These are phyloP conservation scores for Crenuchus spilurus DNA, from an alignment of 2,797 vertebrate genomes.

Conservation along the genomic window DNA sequence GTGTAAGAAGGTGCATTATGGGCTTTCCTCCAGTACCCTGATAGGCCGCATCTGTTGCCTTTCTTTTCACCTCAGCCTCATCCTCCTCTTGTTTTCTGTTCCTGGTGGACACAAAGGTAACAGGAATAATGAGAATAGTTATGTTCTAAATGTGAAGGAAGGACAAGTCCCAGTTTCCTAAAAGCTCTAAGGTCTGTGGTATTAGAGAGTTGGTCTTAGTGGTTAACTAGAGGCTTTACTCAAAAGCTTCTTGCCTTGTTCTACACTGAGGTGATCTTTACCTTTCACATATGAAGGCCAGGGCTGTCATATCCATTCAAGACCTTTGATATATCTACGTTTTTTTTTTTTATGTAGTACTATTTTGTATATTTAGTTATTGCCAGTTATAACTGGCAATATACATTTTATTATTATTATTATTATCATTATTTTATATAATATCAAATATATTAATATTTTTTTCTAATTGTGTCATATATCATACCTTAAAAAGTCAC, in stretches of 20 bases:
- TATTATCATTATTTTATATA: too few relatives aligned
- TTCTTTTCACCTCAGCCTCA: slow-evolving; percentile 90
- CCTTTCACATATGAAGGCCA: not conserved
- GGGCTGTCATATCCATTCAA: too few relatives aligned
- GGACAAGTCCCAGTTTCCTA: too few relatives aligned
- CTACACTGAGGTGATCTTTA: not conserved
- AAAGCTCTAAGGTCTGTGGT: not conserved
- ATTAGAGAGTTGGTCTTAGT: not conserved
- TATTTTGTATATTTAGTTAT: too few relatives aligned
- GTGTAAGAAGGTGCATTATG: not conserved
- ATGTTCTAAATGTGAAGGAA: not conserved
- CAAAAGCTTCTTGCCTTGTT: not conserved
- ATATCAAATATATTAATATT: too few relatives aligned
- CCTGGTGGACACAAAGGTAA: slow-evolving; percentile 69
- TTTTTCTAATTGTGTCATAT: too few relatives aligned
- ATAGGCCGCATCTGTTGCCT: slow-evolving; percentile 90
- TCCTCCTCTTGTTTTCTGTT: slow-evolving; percentile 93
- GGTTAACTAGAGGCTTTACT: not conserved
- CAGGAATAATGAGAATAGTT: not conserved
- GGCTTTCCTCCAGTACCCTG: slow-evolving; percentile 79
- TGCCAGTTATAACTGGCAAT: too few relatives aligned
- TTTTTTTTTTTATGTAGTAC: too few relatives aligned
- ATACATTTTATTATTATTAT: too few relatives aligned
- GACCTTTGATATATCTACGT: too few relatives aligned
- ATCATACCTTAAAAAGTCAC: too few relatives aligned